A percentile compares a stretch with the other conserved stretches of the same genome.
phyloP scores from a whole-genome alignment of 1,140 invertebrate genomes.

The Ruditapes philippinarum region DNA sequence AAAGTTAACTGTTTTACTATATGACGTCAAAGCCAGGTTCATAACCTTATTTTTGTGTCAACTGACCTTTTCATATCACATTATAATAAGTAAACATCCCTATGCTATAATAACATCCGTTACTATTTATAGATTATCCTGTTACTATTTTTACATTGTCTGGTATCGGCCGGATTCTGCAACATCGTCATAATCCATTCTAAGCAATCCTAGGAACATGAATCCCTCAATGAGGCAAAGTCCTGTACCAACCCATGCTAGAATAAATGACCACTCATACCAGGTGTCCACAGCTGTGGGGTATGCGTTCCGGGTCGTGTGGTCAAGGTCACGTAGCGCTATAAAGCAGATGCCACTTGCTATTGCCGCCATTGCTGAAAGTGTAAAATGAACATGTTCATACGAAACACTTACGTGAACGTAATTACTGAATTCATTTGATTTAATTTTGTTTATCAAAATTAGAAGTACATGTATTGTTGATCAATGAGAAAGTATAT shows the following conservation, averaged over 20 bases:
- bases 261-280: conserved; percentile 81
- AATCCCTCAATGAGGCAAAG: conserved; percentile 76
- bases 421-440: too few species aligned
- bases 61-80: too few species aligned
- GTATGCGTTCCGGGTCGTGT: conserved; percentile 63
- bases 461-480: too few species aligned
- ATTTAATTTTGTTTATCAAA: too few species aligned
- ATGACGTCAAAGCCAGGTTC: too few species aligned
- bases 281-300: conserved; percentile 47
- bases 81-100: too few species aligned
- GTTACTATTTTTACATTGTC: conserved; percentile 50
- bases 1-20: too few species aligned
- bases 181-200: conserved; percentile 76
- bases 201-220: conserved; percentile 76
- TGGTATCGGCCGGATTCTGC: conserved; percentile 73
- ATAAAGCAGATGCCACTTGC: conserved; percentile 81
- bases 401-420: too few species aligned
- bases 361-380: conserved; percentile 79
- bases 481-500: too few species aligned
- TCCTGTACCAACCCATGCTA: conserved; percentile 77
- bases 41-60: too few species aligned
- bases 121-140: too few species aligned
- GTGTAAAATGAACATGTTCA: conserved; percentile 25
- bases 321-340: conserved; percentile 77
- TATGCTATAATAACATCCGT: too few species aligned